Conservation (phyloP, 2,888 invertebrate genomes). For the Chymomyza procnemis region DNA sequence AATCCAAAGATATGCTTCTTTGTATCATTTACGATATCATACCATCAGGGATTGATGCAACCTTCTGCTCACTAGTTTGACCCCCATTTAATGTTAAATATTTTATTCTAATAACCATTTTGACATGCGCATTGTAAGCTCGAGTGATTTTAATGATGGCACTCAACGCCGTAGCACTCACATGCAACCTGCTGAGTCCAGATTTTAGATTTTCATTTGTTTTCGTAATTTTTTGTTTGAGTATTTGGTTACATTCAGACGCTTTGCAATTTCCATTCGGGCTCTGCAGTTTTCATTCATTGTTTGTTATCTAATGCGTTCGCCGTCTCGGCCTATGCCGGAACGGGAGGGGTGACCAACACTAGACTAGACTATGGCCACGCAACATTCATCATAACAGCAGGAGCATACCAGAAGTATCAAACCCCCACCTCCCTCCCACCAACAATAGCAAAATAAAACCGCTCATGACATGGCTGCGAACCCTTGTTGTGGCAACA, state of each 20-base stretch:
- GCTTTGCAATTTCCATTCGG: constrained; percentile 7
- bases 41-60: too few species aligned
- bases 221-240: background rate
- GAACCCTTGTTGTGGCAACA: constrained; percentile 28
- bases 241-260: constrained; percentile 2
- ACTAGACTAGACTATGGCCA: background rate
- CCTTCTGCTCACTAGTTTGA: too few species aligned
- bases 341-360: background rate
- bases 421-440: background rate
- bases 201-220: background rate
- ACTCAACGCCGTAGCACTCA: background rate
- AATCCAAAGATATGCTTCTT: too few species aligned
- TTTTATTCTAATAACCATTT: background rate
- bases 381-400: constrained; percentile 1
- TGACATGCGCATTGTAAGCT: background rate
- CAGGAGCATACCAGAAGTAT: constrained; percentile 54
- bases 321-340: background rate
- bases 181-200: background rate
- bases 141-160: background rate
- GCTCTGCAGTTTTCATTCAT: constrained; percentile 8
- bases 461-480: constrained; percentile 66
- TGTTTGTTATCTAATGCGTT: constrained; percentile 11
- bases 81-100: background rate
- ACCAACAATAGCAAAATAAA: constrained; percentile 59
- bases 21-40: too few species aligned